Conservation (phyloP, 2,113 vertebrate species). For the Macaca mulatta region DNA sequence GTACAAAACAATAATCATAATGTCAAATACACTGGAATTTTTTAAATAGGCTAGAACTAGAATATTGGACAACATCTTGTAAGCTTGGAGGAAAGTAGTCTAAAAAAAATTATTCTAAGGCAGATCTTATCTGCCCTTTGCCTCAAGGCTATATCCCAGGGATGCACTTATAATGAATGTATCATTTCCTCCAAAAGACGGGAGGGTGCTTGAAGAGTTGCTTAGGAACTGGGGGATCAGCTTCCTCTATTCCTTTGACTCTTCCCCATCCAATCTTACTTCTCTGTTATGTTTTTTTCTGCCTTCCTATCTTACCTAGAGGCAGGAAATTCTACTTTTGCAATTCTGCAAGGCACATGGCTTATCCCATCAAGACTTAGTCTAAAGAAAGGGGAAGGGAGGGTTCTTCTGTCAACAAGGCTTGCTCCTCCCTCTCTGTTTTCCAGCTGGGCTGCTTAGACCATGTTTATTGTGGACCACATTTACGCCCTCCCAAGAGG, state of each 20-base stretch:
- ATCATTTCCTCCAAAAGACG: neutral
- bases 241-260: neutral
- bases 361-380: neutral
- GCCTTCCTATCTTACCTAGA: neutral
- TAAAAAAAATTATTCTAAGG: neutral
- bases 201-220: neutral
- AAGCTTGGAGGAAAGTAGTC: neutral
- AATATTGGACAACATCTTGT: neutral
- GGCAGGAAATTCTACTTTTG: neutral
- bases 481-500: neutral
- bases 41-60: neutral
- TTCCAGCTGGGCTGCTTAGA: neutral
- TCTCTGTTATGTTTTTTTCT: neutral
- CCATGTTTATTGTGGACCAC: neutral
- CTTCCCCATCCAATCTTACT: neutral
- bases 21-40: neutral
- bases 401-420: neutral
- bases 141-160: neutral
- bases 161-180: neutral
- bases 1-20: neutral
- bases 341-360: neutral
- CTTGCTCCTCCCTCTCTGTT: neutral
- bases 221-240: neutral
- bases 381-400: neutral
- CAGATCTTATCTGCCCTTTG: neutral